Evolutionary conservation across 2,797 vertebrate species (phyloP).

Genomic region (Hyperoplus lanceolatus): DNA sequence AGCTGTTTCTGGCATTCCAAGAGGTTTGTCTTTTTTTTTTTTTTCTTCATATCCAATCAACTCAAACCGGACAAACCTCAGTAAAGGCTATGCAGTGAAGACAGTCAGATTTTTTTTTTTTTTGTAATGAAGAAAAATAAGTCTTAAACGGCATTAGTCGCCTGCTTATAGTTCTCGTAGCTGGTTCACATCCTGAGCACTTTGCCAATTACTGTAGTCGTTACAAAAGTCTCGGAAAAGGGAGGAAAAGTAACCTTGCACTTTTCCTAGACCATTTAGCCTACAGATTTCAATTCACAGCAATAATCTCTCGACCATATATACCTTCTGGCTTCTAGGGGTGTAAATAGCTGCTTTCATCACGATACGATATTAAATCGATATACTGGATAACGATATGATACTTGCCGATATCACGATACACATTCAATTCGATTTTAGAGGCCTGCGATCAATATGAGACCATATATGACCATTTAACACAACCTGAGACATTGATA

Average conservation of each 20-base stretch:
- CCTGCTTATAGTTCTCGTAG: constrained; percentile 55
- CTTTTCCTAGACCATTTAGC: constrained; percentile 61
- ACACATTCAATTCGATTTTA: no score
- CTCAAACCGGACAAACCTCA: constrained; percentile 75
- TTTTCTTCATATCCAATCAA: constrained; percentile 56
- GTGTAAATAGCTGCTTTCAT: no score
- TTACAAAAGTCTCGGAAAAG: constrained; percentile 21
- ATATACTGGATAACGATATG: no score
- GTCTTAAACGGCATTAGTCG: constrained; percentile 53
- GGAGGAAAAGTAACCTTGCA: constrained; percentile 61
- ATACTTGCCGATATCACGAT: no score
- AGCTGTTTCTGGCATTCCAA: constrained; percentile 65
- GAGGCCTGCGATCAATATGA: no score
- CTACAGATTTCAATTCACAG: constrained; percentile 70
- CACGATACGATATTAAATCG: no score
- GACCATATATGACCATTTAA: no score
- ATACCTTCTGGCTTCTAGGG: constrained; percentile 38
- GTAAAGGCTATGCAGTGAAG: constrained; percentile 75
- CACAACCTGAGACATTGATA: no score
- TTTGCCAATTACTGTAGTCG: constrained; percentile 52
- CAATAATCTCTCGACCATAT: constrained; percentile 71
- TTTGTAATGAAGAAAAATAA: constrained; percentile 45
- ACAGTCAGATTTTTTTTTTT: constrained; percentile 45
- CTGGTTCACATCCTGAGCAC: constrained; percentile 56
- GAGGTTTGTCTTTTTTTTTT: constrained; percentile 53